Conservation (phyloP, 2,888 invertebrate genomes). For the Isoperla grammatica region DNA sequence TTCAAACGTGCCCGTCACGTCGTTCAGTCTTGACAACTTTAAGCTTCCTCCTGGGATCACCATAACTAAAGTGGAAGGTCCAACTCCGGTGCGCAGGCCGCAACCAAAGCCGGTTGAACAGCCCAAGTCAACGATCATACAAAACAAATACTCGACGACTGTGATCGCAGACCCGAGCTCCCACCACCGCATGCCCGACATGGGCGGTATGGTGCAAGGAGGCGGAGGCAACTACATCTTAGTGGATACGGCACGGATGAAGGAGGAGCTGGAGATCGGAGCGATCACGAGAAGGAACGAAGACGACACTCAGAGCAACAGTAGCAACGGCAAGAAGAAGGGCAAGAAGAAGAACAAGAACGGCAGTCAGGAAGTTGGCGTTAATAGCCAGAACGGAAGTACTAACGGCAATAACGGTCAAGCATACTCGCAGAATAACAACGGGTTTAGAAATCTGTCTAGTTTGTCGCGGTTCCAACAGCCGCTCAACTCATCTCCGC, state of each 20-base stretch:
- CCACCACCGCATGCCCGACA: conserved; percentile 25
- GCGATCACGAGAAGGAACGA: conserved; percentile 20
- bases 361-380: conserved; percentile 6
- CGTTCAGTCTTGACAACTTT: conserved; percentile 47
- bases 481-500: conserved; percentile 40
- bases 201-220: conserved; percentile 32
- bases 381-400: neutral
- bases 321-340: conserved; percentile 53
- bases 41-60: conserved; percentile 76
- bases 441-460: too few species aligned
- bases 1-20: neutral
- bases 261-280: conserved; percentile 41
- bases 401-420: too few species aligned
- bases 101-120: neutral
- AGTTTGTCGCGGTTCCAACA: too few species aligned
- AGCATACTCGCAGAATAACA: too few species aligned
- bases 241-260: conserved; percentile 54
- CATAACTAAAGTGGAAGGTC: conserved; percentile 61
- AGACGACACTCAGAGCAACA: conserved; percentile 39
- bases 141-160: conserved; percentile 35
- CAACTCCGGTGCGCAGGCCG: conserved; percentile 34
- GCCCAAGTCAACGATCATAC: conserved; percentile 1
- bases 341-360: conserved; percentile 41
- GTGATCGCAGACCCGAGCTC: conserved; percentile 41
- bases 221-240: conserved; percentile 49